A percentile compares a stretch with the other conserved stretches of the same genome.
Conservation (phyloP, 2,888 invertebrate genomes). For the Folsomia manolachei region DNA sequence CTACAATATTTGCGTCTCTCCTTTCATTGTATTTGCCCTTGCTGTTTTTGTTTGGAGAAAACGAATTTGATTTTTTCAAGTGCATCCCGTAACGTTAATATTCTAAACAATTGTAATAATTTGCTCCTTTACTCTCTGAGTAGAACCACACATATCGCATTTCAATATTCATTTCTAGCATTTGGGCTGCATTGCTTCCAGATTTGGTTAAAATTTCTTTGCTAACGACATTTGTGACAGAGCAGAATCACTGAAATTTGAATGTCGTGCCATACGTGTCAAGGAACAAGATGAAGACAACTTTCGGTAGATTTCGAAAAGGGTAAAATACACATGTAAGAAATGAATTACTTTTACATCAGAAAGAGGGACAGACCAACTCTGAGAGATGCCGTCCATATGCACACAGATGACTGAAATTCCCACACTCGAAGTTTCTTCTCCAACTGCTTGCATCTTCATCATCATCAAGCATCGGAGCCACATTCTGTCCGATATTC, state of each 20-base stretch:
- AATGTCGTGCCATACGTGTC: not conserved
- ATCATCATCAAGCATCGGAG: not conserved
- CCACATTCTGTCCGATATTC: too few relatives aligned
- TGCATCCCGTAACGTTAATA: too few relatives aligned
- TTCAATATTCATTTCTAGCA: not conserved
- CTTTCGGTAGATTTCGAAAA: not conserved
- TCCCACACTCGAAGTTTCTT: constrained; percentile 28
- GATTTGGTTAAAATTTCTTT: not conserved
- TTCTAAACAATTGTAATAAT: too few relatives aligned
- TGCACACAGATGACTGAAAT: constrained; percentile 31
- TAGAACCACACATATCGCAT: not conserved
- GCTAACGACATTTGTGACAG: not conserved
- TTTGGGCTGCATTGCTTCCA: not conserved
- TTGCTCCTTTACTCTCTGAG: too few relatives aligned
- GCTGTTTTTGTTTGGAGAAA: not conserved
- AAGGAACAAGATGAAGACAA: not conserved
- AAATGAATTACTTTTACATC: constrained; percentile 8
- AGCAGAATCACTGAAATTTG: not conserved
- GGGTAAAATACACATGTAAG: constrained; percentile 12
- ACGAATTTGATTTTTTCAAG: not conserved
- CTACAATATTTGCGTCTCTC: not conserved
- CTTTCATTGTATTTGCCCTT: not conserved
- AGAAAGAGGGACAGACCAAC: constrained; percentile 14
- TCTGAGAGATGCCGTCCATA: constrained; percentile 30
- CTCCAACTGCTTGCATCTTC: not conserved